phyloP scores from a whole-genome alignment of 2,888 invertebrate species.

The Tortricodes alternella region DNA sequence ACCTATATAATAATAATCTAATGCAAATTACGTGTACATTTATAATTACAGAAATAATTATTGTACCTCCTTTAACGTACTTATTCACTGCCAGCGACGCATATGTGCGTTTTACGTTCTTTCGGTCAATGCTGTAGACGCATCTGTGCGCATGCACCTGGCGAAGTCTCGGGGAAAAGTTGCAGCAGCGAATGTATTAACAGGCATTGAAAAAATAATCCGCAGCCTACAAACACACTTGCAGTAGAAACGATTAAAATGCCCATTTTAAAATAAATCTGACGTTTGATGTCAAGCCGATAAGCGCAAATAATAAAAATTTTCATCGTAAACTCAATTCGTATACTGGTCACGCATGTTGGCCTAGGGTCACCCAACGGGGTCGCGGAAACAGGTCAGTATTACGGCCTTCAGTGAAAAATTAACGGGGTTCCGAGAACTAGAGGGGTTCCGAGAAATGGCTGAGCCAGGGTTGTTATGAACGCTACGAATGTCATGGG shows the following conservation, averaged over 20 bases:
- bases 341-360: conserved; percentile 44
- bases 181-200: too few relatives aligned
- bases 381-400: conserved; percentile 44
- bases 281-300: conserved; percentile 10
- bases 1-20: too few relatives aligned
- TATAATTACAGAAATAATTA: too few relatives aligned
- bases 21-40: too few relatives aligned
- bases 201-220: too few relatives aligned
- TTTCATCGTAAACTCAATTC: conserved; percentile 14
- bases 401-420: conserved; percentile 36
- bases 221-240: too few relatives aligned
- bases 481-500: neutral
- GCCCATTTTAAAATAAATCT: neutral
- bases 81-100: too few relatives aligned
- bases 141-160: too few relatives aligned
- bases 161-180: too few relatives aligned
- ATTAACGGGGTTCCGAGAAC: conserved; percentile 5
- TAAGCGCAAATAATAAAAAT: conserved; percentile 26
- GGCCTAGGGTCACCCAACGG: conserved; percentile 48
- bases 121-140: too few relatives aligned
- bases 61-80: too few relatives aligned
- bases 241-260: neutral
- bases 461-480: neutral
- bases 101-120: too few relatives aligned
- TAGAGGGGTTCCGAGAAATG: conserved; percentile 5